phyloP scores from a whole-genome alignment of 2,888 invertebrate genomes.

The Nemotelus pantherinus region DNA sequence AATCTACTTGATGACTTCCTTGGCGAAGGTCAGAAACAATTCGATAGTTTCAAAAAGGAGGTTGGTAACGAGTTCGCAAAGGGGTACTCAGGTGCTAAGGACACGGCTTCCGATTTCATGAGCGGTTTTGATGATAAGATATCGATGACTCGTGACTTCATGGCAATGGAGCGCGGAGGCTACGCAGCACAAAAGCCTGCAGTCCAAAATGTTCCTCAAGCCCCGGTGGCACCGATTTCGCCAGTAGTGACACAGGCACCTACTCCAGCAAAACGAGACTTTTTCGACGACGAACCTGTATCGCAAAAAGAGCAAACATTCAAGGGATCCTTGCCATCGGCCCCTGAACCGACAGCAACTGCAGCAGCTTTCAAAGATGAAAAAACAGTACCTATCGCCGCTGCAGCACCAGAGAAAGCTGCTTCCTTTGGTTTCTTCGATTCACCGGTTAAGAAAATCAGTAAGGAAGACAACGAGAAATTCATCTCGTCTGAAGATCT shows the following conservation, averaged over 20 bases:
- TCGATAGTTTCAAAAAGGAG: conserved; percentile 36
- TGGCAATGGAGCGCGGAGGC: conserved; percentile 45
- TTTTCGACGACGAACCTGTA: background rate
- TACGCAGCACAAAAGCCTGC: conserved; percentile 16
- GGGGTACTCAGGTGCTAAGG: conserved; percentile 12
- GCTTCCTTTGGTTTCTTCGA: conserved; percentile 31
- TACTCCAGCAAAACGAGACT: background rate
- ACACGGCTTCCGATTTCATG: conserved; percentile 38
- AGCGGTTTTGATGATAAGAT: conserved; percentile 44
- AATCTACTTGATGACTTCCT: conserved; percentile 39
- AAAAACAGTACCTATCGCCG: background rate
- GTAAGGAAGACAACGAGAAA: conserved; percentile 63
- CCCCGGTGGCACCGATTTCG: background rate
- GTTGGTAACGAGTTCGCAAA: conserved; percentile 42
- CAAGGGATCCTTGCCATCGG: background rate
- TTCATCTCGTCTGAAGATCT: conserved; percentile 65
- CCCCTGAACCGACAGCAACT: background rate
- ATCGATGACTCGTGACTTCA: conserved; percentile 45
- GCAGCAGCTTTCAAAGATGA: background rate
- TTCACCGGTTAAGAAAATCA: conserved; percentile 61
- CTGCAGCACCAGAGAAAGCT: background rate
- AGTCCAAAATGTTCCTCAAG: background rate
- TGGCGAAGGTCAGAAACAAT: conserved; percentile 25
- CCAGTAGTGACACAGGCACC: background rate
- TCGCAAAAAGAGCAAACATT: background rate